Conservation (phyloP, 2,797 vertebrate genomes). For the Argya squamiceps region DNA sequence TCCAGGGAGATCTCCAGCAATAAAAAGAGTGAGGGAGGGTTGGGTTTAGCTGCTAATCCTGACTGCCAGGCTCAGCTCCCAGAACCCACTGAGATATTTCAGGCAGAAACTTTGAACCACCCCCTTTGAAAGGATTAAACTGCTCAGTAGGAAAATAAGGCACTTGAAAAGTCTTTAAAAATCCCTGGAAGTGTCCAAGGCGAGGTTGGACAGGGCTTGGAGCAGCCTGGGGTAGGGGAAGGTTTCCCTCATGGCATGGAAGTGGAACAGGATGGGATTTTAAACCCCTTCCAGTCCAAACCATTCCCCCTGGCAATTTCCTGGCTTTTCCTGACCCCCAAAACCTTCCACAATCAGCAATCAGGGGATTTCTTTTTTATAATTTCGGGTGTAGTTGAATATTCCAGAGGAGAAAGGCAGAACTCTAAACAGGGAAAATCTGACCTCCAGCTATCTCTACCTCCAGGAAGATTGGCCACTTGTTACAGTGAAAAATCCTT, state of each 20-base stretch:
- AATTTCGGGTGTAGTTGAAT: neutral
- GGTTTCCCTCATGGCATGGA: neutral
- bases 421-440: neutral
- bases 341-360: neutral
- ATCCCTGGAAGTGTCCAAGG: neutral
- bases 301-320: neutral
- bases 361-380: neutral
- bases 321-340: neutral
- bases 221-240: neutral
- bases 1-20: neutral
- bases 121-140: neutral
- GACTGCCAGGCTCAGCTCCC: neutral
- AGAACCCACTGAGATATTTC: neutral
- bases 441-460: neutral
- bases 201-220: neutral
- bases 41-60: neutral
- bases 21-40: neutral
- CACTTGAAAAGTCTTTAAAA: neutral
- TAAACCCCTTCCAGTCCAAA: neutral
- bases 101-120: neutral
- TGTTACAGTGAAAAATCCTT: neutral
- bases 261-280: neutral
- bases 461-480: neutral
- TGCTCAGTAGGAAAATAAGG: neutral
- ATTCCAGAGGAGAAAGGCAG: neutral